Percentiles rank a stretch among this genome's conserved stretches.
phyloP scores from a whole-genome alignment of 2,888 invertebrate species.

The Tetragonula carbonaria region DNA sequence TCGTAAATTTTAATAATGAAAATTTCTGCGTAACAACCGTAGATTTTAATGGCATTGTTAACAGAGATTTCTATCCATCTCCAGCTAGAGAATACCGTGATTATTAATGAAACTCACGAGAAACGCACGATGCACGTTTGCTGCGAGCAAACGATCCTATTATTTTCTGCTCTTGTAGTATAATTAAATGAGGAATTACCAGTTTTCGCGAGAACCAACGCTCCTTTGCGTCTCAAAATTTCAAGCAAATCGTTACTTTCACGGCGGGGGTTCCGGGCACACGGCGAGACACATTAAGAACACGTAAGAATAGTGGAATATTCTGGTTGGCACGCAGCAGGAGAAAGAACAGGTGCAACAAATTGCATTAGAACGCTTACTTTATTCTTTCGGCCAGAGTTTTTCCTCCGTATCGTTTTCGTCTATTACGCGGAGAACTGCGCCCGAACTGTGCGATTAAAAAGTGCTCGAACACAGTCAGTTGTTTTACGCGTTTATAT shows the following conservation, averaged over 20 bases:
- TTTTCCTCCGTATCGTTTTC: background rate
- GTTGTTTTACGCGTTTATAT: background rate
- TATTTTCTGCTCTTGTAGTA: background rate
- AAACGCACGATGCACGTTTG: background rate
- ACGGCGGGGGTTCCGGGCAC: background rate
- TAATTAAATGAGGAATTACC: constrained; percentile 43
- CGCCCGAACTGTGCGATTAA: background rate
- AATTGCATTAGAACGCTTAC: constrained; percentile 43
- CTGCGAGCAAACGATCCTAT: background rate
- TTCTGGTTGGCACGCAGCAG: background rate
- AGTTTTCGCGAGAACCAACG: background rate
- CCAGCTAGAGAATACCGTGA: background rate
- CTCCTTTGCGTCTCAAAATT: constrained; percentile 11
- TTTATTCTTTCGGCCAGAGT: background rate
- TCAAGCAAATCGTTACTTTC: constrained; percentile 47
- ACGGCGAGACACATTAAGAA: constrained; percentile 16
- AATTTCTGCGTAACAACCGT: background rate
- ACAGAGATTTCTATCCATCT: background rate
- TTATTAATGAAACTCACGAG: constrained; percentile 7
- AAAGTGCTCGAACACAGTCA: background rate
- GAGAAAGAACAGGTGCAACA: constrained; percentile 47
- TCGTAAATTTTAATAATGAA: constrained; percentile 14
- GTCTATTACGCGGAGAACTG: background rate
- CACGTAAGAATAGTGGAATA: constrained; percentile 51
- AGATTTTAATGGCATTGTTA: background rate